Evolutionary conservation across 1,140 invertebrate genomes (phyloP).

Genomic region (Meloidogyne chitwoodi): DNA sequence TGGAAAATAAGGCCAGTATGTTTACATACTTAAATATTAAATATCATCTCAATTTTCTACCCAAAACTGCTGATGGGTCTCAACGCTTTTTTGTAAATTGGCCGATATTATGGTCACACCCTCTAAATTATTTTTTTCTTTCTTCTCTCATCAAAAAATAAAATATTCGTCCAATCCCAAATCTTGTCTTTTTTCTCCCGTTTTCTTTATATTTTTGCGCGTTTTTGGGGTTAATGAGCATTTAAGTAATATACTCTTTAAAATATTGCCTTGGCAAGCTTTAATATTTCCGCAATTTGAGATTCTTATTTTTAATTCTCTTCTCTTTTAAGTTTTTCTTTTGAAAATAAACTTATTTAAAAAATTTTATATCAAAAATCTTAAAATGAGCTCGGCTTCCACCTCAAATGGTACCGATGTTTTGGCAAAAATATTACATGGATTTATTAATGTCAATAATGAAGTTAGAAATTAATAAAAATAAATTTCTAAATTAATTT

Average conservation of each 20-base stretch:
- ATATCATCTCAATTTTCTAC: background rate
- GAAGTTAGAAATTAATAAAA: background rate
- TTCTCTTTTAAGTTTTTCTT: background rate
- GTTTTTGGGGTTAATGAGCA: background rate
- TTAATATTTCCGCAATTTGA: background rate
- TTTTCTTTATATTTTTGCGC: background rate
- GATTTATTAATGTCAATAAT: background rate
- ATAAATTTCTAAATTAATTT: no score
- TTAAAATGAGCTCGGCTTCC: background rate
- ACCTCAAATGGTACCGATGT: background rate
- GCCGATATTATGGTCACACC: background rate
- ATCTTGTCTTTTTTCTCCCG: background rate
- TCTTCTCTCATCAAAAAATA: background rate
- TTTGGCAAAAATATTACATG: background rate
- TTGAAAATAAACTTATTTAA: no score
- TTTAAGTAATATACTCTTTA: background rate
- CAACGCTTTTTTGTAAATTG: background rate
- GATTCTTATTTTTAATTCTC: background rate
- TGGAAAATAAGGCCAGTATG: background rate
- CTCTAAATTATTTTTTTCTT: no score
- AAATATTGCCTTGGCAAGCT: background rate
- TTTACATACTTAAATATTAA: background rate
- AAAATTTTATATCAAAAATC: no score
- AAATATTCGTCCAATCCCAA: background rate
- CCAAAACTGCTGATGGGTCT: background rate